Percentiles rank a stretch among this genome's conserved stretches.
phyloP scores from a whole-genome alignment of 92 coral and sea anemone genomes.

The Umimayanthus kanabou region DNA sequence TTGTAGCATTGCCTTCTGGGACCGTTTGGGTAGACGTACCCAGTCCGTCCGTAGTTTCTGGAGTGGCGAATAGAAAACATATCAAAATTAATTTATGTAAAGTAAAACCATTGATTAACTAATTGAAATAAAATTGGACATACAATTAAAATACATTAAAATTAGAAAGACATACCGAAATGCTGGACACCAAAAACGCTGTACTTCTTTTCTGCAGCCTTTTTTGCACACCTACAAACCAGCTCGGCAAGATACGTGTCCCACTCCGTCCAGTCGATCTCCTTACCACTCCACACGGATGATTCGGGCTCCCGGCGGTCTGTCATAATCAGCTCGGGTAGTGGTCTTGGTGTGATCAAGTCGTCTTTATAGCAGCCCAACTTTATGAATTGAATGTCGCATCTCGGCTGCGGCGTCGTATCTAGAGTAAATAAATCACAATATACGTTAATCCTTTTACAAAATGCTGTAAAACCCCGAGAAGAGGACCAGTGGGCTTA shows the following conservation, averaged over 20 bases:
- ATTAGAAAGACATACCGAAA: slow-evolving; percentile 43
- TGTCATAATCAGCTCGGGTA: slow-evolving; percentile 53
- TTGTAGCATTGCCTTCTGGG: too few relatives aligned
- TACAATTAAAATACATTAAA: too few relatives aligned
- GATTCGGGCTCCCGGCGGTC: slow-evolving; percentile 64
- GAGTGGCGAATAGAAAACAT: too few relatives aligned
- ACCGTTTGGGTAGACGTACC: too few relatives aligned
- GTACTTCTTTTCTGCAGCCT: slow-evolving; percentile 61
- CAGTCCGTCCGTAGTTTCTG: too few relatives aligned
- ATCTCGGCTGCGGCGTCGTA: not conserved
- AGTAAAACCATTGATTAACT: too few relatives aligned
- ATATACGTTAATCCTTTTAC: too few relatives aligned
- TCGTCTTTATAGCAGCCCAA: slow-evolving; percentile 71
- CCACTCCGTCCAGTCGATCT: slow-evolving; percentile 62
- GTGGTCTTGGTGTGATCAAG: slow-evolving; percentile 43
- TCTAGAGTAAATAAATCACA: not conserved
- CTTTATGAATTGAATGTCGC: slow-evolving; percentile 54
- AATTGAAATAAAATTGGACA: too few relatives aligned
- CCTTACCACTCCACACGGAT: slow-evolving; percentile 42
- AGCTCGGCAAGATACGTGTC: slow-evolving; percentile 57
- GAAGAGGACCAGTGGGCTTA: too few relatives aligned
- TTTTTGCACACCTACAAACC: slow-evolving; percentile 74
- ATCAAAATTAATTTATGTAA: too few relatives aligned
- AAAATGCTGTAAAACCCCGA: too few relatives aligned
- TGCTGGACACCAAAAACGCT: slow-evolving; percentile 60